Evolutionary conservation across 2,113 vertebrate genomes (phyloP).

Genomic region (Athene noctua): DNA sequence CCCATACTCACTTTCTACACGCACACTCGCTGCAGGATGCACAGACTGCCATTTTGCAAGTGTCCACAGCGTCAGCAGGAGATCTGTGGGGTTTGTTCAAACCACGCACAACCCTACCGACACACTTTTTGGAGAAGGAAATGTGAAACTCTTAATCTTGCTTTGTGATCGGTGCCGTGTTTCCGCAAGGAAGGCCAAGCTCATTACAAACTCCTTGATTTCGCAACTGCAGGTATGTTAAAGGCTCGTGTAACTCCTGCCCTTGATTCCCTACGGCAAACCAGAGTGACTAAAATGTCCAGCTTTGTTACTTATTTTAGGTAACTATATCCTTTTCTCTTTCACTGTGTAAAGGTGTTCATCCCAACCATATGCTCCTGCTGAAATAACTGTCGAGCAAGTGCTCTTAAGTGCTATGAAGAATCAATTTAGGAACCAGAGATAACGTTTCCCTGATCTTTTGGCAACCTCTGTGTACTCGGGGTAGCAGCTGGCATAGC

Average conservation of each 20-base stretch:
- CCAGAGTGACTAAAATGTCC: background rate
- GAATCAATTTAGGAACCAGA: background rate
- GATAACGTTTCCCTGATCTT: background rate
- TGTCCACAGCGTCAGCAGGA: background rate
- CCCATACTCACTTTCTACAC: background rate
- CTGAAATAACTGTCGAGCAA: background rate
- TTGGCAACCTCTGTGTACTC: background rate
- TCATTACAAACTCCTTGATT: background rate
- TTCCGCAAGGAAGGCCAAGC: background rate
- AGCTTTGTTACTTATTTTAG: background rate
- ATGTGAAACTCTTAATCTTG: background rate
- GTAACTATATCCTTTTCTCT: background rate
- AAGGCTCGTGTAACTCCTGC: background rate
- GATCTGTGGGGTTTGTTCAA: background rate
- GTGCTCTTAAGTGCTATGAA: background rate
- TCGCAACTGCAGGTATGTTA: background rate
- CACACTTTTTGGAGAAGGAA: background rate
- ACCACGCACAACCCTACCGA: background rate
- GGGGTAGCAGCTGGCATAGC: background rate
- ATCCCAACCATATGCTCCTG: rapidly evolving
- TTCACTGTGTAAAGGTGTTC: background rate
- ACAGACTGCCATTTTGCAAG: background rate
- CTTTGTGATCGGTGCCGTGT: background rate
- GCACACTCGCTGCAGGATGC: background rate
- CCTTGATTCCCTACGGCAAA: background rate